phyloP scores from a whole-genome alignment of 2,797 vertebrate genomes.

The Synanceia verrucosa region DNA sequence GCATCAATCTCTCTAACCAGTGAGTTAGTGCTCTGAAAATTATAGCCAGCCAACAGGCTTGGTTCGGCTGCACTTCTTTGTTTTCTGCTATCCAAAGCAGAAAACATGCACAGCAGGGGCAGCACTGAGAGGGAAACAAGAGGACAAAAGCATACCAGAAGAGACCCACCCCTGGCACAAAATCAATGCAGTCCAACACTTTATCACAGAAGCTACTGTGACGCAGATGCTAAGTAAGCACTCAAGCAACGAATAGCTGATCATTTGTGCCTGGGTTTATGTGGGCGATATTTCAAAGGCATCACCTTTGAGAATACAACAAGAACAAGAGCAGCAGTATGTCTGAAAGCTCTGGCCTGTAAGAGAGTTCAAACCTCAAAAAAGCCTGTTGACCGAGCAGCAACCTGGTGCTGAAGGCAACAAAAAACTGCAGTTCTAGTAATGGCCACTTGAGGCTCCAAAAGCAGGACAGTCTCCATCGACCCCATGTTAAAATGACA shows the following conservation, averaged over 20 bases:
- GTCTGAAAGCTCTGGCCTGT: not conserved
- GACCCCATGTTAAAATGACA: no score
- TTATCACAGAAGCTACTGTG: slow-evolving; percentile 69
- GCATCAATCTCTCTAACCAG: not conserved
- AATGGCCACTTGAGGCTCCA: no score
- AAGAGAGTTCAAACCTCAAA: not conserved
- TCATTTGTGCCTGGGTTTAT: slow-evolving; percentile 34
- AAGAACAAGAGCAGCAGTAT: not conserved
- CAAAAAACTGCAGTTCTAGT: no score
- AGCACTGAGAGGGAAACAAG: slow-evolving; percentile 4
- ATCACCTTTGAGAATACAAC: no score
- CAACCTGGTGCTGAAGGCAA: no score
- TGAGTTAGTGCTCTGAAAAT: slow-evolving; percentile 21
- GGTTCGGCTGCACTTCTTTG: slow-evolving; percentile 31
- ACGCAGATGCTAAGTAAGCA: slow-evolving; percentile 77
- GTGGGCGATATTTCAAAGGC: slow-evolving; percentile 11
- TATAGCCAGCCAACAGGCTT: slow-evolving; percentile 6
- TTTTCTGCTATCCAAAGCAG: slow-evolving; percentile 57
- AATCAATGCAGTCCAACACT: slow-evolving; percentile 74
- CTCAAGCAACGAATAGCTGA: slow-evolving; percentile 41
- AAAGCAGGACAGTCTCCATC: no score
- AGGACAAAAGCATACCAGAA: slow-evolving; percentile 52
- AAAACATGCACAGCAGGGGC: slow-evolving; percentile 29
- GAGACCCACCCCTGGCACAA: slow-evolving; percentile 73
- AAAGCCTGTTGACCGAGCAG: no score